Evolutionary conservation across 2,888 invertebrate genomes (phyloP).

Genomic region (Nasonovia ribisnigri): DNA sequence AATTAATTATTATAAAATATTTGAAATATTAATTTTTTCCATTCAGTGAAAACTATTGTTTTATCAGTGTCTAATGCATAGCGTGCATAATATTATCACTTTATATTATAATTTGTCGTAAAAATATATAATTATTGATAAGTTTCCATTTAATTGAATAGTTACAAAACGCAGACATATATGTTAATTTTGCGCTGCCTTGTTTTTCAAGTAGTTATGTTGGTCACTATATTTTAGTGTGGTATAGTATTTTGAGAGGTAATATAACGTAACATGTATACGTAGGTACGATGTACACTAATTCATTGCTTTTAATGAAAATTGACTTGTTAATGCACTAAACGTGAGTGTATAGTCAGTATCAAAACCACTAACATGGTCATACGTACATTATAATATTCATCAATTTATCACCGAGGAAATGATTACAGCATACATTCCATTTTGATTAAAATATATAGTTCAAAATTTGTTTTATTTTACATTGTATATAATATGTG

Average conservation of each 20-base stretch:
- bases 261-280: not conserved
- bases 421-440: not conserved
- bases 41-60: not conserved
- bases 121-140: not conserved
- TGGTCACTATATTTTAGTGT: not conserved
- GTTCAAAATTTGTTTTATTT: not conserved
- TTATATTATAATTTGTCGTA: not conserved
- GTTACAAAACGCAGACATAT: not conserved
- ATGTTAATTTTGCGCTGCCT: not conserved
- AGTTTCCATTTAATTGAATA: not conserved
- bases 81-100: not conserved
- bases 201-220: not conserved
- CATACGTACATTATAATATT: not conserved
- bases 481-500: not conserved
- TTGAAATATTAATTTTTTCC: not conserved
- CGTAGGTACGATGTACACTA: constrained; percentile 9
- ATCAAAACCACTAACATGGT: not conserved
- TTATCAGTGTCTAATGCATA: not conserved
- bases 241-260: not conserved
- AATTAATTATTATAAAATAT: not conserved
- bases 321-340: constrained; percentile 27
- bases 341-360: not conserved
- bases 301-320: constrained; percentile 39
- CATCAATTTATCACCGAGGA: constrained; percentile 27
- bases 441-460: constrained; percentile 18